A percentile compares a stretch with the other conserved stretches of the same genome.
Conservation (phyloP, 2,888 invertebrate species). For the Drosophila ustulata region DNA sequence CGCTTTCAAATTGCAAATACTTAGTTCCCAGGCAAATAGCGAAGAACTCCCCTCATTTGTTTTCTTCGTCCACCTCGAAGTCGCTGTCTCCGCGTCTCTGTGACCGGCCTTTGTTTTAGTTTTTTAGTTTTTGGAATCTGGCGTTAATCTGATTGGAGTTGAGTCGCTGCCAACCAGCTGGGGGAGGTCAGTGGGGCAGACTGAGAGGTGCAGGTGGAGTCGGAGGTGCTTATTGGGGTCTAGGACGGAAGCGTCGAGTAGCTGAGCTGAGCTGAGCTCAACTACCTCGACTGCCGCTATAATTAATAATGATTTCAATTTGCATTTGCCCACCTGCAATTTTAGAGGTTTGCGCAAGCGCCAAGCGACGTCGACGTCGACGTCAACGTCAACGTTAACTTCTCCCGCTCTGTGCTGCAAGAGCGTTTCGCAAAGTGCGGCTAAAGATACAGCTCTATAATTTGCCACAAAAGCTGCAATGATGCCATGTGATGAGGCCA, state of each 20-base stretch:
- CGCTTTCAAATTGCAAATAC: constrained; percentile 61
- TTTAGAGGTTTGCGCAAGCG: constrained; percentile 61
- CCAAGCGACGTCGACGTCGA: constrained; percentile 42
- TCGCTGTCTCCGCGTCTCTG: neutral
- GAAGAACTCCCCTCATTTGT: neutral
- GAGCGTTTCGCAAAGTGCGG: constrained; percentile 45
- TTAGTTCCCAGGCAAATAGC: constrained; percentile 51
- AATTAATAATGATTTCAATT: constrained; percentile 80
- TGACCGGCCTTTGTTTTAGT: constrained; percentile 43
- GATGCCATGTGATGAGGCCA: constrained; percentile 11
- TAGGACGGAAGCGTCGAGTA: constrained; percentile 66
- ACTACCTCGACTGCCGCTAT: constrained; percentile 62
- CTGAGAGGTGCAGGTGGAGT: neutral
- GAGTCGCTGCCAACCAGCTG: constrained; percentile 18
- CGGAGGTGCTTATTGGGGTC: constrained; percentile 60
- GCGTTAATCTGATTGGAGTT: constrained; percentile 52
- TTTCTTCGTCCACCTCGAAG: neutral
- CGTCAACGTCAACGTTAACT: constrained; percentile 7
- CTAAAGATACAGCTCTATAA: constrained; percentile 34
- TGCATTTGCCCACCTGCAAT: constrained; percentile 77
- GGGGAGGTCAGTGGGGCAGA: neutral
- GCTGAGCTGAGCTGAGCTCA: constrained; percentile 5
- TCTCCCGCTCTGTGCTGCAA: constrained; percentile 26
- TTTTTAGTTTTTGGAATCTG: constrained; percentile 24
- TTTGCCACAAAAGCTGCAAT: constrained; percentile 29